A percentile compares a stretch with the other conserved stretches of the same genome.
These are phyloP conservation scores for Stichopus horrens DNA, from an alignment of 53 echinoderm and acorn worm genomes.

Conservation along the genomic window DNA sequence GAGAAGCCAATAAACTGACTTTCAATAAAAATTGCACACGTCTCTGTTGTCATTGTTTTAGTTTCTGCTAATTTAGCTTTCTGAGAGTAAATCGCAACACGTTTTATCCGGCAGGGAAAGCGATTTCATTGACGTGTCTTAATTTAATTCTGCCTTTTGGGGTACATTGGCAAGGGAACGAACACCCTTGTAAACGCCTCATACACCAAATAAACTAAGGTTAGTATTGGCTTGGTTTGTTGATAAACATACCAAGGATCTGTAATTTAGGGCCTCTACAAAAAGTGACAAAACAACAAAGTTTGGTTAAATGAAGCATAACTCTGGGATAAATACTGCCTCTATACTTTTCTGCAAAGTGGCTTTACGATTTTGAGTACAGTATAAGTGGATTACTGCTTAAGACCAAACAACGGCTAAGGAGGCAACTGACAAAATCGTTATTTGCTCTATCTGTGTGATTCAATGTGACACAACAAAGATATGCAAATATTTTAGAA, in stretches of 20 bases:
- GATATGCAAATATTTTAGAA: too few species aligned
- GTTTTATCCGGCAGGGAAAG: neutral
- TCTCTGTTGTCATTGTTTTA: neutral
- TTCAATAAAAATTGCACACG: too few species aligned
- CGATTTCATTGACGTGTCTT: too few species aligned
- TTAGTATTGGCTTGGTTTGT: neutral
- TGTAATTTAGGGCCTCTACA: constrained; percentile 16
- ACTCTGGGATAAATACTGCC: neutral
- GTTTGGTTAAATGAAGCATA: neutral
- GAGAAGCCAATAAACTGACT: too few species aligned
- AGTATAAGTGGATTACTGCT: too few species aligned
- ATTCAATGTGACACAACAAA: too few species aligned
- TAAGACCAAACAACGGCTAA: too few species aligned
- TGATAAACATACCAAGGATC: constrained; percentile 25
- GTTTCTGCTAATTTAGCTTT: neutral
- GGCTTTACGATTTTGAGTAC: too few species aligned
- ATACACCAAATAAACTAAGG: constrained; percentile 14
- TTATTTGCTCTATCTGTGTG: too few species aligned
- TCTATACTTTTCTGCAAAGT: too few species aligned
- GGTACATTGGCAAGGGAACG: neutral
- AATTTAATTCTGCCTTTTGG: too few species aligned
- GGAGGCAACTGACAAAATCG: too few species aligned
- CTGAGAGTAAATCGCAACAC: neutral
- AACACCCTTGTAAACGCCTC: neutral
- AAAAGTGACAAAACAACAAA: neutral